Evolutionary conservation across 2,113 vertebrate genomes (phyloP).

Genomic region (Hippoglossus stenolepis): DNA sequence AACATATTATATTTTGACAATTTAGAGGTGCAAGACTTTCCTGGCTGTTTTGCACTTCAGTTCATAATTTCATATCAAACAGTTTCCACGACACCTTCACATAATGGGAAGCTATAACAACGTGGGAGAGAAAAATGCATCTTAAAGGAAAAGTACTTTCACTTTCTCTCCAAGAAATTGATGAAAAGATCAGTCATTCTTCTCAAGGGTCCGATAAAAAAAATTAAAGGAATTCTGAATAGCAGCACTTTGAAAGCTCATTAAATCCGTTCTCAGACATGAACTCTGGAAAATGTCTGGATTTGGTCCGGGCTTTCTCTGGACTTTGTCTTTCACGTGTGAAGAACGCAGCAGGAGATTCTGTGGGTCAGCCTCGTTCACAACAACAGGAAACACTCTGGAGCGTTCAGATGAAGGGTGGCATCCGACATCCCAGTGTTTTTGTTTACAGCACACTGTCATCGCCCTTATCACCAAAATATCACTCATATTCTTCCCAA

Average conservation of each 20-base stretch:
- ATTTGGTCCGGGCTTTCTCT: not conserved
- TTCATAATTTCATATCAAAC: conserved; percentile 3
- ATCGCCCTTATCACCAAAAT: no score
- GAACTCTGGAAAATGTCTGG: not conserved
- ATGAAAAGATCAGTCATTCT: not conserved
- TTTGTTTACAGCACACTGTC: no score
- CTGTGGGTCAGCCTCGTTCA: no score
- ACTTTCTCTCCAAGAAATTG: conserved; percentile 18
- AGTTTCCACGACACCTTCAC: not conserved
- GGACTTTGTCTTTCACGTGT: not conserved
- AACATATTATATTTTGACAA: not conserved
- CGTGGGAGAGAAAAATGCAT: no score
- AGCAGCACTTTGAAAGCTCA: not conserved
- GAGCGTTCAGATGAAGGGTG: no score
- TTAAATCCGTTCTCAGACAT: not conserved
- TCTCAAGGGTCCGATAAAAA: conserved; percentile 11
- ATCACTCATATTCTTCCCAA: no score
- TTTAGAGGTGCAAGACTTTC: not conserved
- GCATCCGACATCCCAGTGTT: no score
- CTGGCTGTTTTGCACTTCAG: not conserved
- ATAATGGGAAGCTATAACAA: not conserved
- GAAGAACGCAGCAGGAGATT: no score
- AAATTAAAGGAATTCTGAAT: not conserved
- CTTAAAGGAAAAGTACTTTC: not conserved
- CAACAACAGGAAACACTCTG: no score